Conservation (phyloP, 2,113 vertebrate genomes). For the Erythrocercus mccallii region DNA sequence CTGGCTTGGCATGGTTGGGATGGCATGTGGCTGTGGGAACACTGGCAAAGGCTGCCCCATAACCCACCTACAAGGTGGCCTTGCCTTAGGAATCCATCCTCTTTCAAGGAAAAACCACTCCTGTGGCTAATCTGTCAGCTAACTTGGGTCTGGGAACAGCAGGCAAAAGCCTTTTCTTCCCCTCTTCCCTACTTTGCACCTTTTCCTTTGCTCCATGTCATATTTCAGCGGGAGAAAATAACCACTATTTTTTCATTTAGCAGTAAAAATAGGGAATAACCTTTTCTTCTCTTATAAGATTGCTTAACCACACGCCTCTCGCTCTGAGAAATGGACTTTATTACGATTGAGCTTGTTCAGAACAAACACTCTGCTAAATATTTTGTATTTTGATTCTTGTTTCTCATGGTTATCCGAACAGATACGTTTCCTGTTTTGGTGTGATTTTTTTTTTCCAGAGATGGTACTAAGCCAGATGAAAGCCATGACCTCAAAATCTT, state of each 20-base stretch:
- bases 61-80: neutral
- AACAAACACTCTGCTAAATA: neutral
- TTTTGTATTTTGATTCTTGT: neutral
- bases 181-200: neutral
- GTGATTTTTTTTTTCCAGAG: neutral
- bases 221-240: neutral
- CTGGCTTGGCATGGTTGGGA: neutral
- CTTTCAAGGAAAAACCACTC: neutral
- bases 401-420: neutral
- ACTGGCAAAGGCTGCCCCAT: neutral
- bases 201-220: neutral
- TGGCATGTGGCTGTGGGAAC: neutral
- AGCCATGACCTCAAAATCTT: neutral
- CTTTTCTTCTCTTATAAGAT: neutral
- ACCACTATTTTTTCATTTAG: neutral
- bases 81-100: neutral
- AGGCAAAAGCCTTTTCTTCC: neutral
- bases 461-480: neutral
- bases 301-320: neutral
- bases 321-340: neutral
- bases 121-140: neutral
- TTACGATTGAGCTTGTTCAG: neutral
- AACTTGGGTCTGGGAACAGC: neutral
- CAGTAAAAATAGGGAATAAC: neutral
- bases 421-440: neutral